Evolutionary conservation across 2,113 vertebrate species (phyloP), one percentile per base, ranked within the genome.

Genomic region (Phasianus colchicus): DNA sequence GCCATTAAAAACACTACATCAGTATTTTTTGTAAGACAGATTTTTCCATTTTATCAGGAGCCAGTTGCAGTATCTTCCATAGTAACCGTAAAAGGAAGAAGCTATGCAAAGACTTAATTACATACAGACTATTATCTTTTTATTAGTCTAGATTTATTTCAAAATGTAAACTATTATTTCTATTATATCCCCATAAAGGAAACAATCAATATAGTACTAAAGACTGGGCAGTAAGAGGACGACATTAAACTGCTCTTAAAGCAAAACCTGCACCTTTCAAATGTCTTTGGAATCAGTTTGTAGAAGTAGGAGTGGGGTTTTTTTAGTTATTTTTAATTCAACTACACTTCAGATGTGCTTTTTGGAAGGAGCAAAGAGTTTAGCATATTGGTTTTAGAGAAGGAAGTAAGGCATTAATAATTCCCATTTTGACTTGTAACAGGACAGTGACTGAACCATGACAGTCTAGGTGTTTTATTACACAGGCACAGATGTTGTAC

Each of bases 31-130:
- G 27, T 57, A 54, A 91, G 52, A 88, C 22, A 48, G 14, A 18
- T 20, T 5, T 20, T 57, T 79, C 54, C 40, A 60, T 92, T 95
- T 91, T 50, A 38, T 72, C 19, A 34, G 71, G 8, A 88, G 32
- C 27, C 14, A 82, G 54, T 82, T 93, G 89, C 19, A 82, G 11
- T 86, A 63, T 66, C 36, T 88, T 96, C 50, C 42, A 86, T 11
- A 76, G n/a, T 73, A 93, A 78, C 15, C 24, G 57, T 64, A 88
- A 81, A 88, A 76, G 61, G 86, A 92, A 89, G 21, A 25, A 83
- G 12, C 11, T 83, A 57, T 66, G 54, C 25, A 67, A 94, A 93
- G 18, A 42, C 48, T 84, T 90, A 76, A 84, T 92, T 94, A 77
- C 30, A 77, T 47, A 32, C 3, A 61, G 14, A 66, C 10, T 50